These are phyloP conservation scores for Mustela lutreola DNA, from an alignment of 2,113 vertebrate genomes.

Conservation along the genomic window DNA sequence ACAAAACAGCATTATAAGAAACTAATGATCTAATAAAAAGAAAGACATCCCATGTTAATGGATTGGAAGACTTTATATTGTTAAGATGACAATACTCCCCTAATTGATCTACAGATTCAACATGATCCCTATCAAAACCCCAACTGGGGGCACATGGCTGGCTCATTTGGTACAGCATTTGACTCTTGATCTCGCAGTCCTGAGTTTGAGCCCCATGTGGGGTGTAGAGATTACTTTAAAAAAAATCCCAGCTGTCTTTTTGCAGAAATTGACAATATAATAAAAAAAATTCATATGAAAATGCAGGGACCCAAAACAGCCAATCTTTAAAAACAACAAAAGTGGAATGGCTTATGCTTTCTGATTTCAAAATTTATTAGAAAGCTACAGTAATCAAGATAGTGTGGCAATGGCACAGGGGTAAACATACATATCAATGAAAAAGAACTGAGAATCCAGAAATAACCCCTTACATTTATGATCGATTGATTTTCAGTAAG, in stretches of 20 bases:
- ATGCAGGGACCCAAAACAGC: background rate
- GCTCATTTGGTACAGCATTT: background rate
- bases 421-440: background rate
- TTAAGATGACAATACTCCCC: background rate
- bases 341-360: background rate
- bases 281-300: background rate
- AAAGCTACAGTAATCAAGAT: slow-evolving; percentile 6
- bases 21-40: background rate
- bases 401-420: background rate
- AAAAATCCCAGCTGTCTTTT: background rate
- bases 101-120: background rate
- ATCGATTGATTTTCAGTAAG: background rate
- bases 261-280: background rate
- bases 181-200: background rate
- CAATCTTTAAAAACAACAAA: background rate
- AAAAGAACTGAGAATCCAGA: background rate
- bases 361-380: slow-evolving; percentile 11
- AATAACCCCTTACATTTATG: background rate
- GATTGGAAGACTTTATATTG: background rate
- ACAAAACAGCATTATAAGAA: background rate
- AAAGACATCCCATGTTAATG: background rate
- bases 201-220: background rate
- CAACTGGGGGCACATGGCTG: background rate
- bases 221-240: background rate
- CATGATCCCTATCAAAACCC: background rate